Percentiles rank a stretch among this genome's conserved stretches.
Evolutionary conservation across 2,888 invertebrate genomes (phyloP).

Genomic region (Eupithecia centaureata): DNA sequence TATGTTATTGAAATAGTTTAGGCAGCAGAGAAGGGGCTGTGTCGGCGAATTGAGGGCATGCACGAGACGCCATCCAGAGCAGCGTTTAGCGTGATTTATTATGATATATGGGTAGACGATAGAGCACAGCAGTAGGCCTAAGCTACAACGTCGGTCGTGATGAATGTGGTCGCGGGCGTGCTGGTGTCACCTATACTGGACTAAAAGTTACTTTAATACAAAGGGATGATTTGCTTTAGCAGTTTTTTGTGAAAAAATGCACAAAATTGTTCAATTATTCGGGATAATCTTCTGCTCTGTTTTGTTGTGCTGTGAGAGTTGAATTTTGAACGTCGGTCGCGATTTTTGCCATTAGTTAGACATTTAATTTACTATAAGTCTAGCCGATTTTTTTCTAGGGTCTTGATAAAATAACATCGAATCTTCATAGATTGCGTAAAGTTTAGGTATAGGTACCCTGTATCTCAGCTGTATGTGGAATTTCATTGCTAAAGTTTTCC

Average conservation of each 20-base stretch:
- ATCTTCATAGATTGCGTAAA: background rate
- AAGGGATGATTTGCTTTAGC: background rate
- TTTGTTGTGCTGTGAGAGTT: too few species aligned
- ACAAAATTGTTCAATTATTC: too few species aligned
- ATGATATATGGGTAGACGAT: constrained; percentile 68
- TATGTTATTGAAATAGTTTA: constrained; percentile 27
- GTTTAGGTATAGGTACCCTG: too few species aligned
- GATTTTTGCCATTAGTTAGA: background rate
- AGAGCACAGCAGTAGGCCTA: constrained; percentile 51
- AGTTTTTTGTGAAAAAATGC: background rate
- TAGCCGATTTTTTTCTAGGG: background rate
- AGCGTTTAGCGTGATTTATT: constrained; percentile 69
- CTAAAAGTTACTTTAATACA: background rate
- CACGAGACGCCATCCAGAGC: constrained; percentile 55
- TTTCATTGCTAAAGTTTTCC: too few species aligned
- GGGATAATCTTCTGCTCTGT: background rate
- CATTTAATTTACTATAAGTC: background rate
- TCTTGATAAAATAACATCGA: too few species aligned
- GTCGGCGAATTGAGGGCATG: constrained; percentile 55
- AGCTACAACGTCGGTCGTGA: constrained; percentile 39
- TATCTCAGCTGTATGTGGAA: too few species aligned
- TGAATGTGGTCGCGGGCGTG: constrained; percentile 44
- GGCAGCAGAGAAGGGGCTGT: constrained; percentile 4
- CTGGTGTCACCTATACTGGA: constrained; percentile 1
- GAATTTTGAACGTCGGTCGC: background rate